Conservation (phyloP, 2,797 vertebrate species). For the Rhyacichthys aspro region DNA sequence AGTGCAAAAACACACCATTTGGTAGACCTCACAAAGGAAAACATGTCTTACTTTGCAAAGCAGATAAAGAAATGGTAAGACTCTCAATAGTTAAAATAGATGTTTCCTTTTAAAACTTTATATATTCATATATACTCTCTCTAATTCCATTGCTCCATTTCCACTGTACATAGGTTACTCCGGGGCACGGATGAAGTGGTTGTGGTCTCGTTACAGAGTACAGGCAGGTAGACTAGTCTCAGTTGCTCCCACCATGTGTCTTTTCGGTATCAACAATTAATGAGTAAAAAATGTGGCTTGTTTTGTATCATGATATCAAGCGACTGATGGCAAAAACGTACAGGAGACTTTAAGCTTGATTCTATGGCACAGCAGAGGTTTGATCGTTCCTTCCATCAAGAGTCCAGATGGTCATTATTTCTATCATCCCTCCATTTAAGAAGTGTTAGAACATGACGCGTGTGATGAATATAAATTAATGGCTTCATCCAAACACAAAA, state of each 20-base stretch:
- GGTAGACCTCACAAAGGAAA: constrained; percentile 74
- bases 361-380: constrained; percentile 35
- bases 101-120: constrained; percentile 78
- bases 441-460: constrained; percentile 30
- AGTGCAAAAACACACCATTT: constrained; percentile 83
- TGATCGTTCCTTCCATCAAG: constrained; percentile 40
- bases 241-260: constrained; percentile 24
- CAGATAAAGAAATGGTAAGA: constrained; percentile 75
- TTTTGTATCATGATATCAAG: constrained; percentile 31
- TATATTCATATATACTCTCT: constrained; percentile 81
- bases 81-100: constrained; percentile 84
- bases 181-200: constrained; percentile 34
- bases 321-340: constrained; percentile 7
- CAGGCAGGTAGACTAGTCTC: constrained; percentile 10
- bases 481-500: constrained; percentile 54
- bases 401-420: constrained; percentile 22
- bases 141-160: constrained; percentile 66
- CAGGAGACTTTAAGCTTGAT: constrained; percentile 9
- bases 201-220: constrained; percentile 26
- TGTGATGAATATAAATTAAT: constrained; percentile 39
- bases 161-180: constrained; percentile 70
- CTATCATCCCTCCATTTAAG: constrained; percentile 11
- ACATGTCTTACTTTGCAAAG: constrained; percentile 77
- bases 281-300: constrained; percentile 11
- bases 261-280: constrained; percentile 18